Evolutionary conservation across 2,888 invertebrate genomes (phyloP).

Genomic region (Bibio marci): DNA sequence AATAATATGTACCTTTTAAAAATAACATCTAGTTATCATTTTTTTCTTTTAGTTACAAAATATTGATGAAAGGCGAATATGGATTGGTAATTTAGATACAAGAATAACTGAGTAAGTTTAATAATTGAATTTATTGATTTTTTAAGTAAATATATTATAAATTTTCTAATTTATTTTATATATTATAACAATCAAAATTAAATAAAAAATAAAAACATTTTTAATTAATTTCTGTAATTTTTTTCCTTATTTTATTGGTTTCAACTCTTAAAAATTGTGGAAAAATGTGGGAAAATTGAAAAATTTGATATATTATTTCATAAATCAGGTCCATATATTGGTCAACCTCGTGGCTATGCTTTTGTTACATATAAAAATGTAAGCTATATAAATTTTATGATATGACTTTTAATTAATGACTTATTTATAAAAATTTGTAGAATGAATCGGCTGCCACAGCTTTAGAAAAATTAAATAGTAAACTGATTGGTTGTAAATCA

Average conservation of each 20-base stretch:
- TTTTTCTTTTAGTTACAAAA: slow-evolving; percentile 4
- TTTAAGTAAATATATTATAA: too few relatives aligned
- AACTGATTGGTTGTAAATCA: slow-evolving; percentile 52
- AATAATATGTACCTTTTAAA: too few relatives aligned
- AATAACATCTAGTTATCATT: not conserved
- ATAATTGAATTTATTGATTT: too few relatives aligned
- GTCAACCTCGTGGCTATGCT: slow-evolving; percentile 83
- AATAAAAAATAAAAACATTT: not conserved
- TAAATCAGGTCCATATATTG: slow-evolving; percentile 72
- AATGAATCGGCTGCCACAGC: slow-evolving; percentile 48
- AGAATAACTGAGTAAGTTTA: slow-evolving; percentile 85
- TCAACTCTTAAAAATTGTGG: slow-evolving; percentile 90
- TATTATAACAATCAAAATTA: not conserved
- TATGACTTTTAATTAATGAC: not conserved
- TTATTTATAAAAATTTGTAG: slow-evolving; percentile 10
- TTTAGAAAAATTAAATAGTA: slow-evolving; percentile 55
- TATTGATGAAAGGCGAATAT: slow-evolving; percentile 35
- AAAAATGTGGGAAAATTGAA: slow-evolving; percentile 83
- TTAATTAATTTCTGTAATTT: slow-evolving; percentile 1
- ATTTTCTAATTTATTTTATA: not conserved
- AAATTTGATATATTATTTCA: slow-evolving; percentile 94
- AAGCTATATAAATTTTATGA: slow-evolving; percentile 6
- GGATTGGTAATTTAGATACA: slow-evolving; percentile 85
- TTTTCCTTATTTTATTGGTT: slow-evolving; percentile 49
- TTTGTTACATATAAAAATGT: slow-evolving; percentile 66